Conservation (phyloP, 1,140 invertebrate species). For the Homarus americanus region DNA sequence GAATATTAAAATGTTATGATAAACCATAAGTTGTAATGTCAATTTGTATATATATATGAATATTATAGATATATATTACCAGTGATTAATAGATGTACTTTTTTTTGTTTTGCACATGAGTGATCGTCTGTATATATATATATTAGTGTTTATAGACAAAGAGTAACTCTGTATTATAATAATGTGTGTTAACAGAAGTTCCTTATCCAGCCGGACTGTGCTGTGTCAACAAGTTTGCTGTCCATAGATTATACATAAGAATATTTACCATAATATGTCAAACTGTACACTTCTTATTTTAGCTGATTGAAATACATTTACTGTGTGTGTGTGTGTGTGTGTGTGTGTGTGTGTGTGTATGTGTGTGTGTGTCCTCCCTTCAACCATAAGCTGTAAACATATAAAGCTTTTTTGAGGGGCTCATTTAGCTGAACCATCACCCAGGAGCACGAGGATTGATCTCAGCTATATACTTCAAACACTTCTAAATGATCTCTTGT, state of each 20-base stretch:
- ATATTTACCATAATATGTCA: not conserved
- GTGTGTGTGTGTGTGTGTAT: too few relatives aligned
- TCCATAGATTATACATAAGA: not conserved
- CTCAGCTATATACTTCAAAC: too few relatives aligned
- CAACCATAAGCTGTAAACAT: too few relatives aligned
- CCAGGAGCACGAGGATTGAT: too few relatives aligned
- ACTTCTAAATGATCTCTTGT: too few relatives aligned
- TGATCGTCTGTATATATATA: conserved; percentile 36
- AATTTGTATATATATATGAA: conserved; percentile 13
- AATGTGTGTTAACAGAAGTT: conserved; percentile 34
- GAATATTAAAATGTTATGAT: not conserved
- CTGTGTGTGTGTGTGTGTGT: conserved; percentile 11
- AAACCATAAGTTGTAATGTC: not conserved
- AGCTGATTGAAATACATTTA: not conserved
- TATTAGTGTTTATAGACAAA: conserved; percentile 9
- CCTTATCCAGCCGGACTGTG: conserved; percentile 27
- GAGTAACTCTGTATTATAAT: conserved; percentile 23
- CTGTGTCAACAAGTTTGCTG: conserved; percentile 23
- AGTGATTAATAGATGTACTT: conserved; percentile 17
- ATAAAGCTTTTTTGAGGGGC: too few relatives aligned
- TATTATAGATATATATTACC: conserved; percentile 24
- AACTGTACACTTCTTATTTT: not conserved
- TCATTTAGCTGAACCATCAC: too few relatives aligned
- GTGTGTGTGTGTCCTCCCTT: too few relatives aligned
- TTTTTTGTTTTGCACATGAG: conserved; percentile 24